Evolutionary conservation across 2,888 invertebrate species (phyloP).

Genomic region (Pristionchus maxplancki): DNA sequence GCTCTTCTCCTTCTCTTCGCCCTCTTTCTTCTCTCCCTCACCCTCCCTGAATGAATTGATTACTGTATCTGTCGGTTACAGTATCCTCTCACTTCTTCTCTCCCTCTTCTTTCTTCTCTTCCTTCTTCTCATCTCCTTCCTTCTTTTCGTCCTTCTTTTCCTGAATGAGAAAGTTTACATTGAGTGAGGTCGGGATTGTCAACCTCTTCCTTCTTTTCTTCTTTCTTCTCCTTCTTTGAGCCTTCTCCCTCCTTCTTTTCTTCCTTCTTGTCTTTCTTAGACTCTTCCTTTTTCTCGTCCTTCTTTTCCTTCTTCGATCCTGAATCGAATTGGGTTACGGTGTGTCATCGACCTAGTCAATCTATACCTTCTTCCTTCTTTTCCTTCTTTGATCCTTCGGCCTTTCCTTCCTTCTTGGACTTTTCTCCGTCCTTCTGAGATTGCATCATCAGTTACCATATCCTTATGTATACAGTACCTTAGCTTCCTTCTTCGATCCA

Average conservation of each 20-base stretch:
- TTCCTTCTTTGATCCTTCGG: constrained; percentile 1
- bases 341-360: background rate
- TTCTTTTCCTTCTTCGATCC: constrained; percentile 1
- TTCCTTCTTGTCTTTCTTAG: background rate
- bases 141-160: constrained; percentile 26
- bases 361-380: constrained; percentile 1
- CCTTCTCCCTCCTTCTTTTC: constrained; percentile 8
- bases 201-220: background rate
- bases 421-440: constrained; percentile 10
- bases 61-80: background rate
- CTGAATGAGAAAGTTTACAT: background rate
- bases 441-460: background rate
- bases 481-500: constrained; percentile 10
- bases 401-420: constrained; percentile 3
- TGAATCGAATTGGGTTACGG: background rate
- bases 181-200: no score
- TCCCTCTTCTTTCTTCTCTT: background rate
- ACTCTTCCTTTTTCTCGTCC: background rate
- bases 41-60: background rate
- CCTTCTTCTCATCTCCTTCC: background rate
- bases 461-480: background rate
- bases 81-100: constrained; percentile 4
- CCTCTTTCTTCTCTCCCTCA: constrained; percentile 1
- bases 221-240: background rate
- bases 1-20: background rate